Evolutionary conservation across 2,888 invertebrate genomes (phyloP).

Genomic region (Rhagophthalmus giganteus): DNA sequence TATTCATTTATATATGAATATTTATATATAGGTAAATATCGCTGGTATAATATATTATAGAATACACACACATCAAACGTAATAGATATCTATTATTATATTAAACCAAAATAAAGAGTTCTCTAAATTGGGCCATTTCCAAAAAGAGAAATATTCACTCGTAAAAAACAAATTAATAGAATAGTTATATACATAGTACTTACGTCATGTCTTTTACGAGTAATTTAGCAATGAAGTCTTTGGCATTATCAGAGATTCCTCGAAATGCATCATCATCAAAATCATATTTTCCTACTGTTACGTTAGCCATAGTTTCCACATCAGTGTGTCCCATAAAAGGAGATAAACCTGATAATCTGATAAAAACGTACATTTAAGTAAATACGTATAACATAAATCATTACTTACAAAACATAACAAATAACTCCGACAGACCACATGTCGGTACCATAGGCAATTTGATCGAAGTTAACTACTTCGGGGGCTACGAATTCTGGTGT

Average conservation of each 20-base stretch:
- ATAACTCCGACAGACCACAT: conserved; percentile 99
- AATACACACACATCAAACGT: no score
- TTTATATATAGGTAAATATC: no score
- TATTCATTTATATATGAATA: no score
- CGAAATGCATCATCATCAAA: conserved; percentile 97
- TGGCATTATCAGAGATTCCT: conserved; percentile 90
- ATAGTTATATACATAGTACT: no score
- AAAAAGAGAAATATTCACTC: no score
- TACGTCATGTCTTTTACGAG: conserved; percentile 91
- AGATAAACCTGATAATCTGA: conserved; percentile 89
- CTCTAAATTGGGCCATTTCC: no score
- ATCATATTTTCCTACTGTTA: conserved; percentile 95
- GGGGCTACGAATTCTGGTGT: conserved; percentile 99
- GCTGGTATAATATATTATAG: no score
- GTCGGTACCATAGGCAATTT: conserved; percentile 93
- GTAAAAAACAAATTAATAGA: no score
- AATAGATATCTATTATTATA: no score
- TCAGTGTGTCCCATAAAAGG: conserved; percentile 99
- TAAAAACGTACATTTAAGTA: no score
- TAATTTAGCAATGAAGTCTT: conserved; percentile 92
- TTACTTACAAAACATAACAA: conserved; percentile 96
- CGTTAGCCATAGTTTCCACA: conserved; percentile 98
- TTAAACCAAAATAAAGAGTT: no score
- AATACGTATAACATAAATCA: no score
- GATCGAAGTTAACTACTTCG: conserved; percentile 98